Evolutionary conservation across 2,113 vertebrate genomes (phyloP), one percentile per base, ranked within the genome.

Genomic region (Alligator sinensis): DNA sequence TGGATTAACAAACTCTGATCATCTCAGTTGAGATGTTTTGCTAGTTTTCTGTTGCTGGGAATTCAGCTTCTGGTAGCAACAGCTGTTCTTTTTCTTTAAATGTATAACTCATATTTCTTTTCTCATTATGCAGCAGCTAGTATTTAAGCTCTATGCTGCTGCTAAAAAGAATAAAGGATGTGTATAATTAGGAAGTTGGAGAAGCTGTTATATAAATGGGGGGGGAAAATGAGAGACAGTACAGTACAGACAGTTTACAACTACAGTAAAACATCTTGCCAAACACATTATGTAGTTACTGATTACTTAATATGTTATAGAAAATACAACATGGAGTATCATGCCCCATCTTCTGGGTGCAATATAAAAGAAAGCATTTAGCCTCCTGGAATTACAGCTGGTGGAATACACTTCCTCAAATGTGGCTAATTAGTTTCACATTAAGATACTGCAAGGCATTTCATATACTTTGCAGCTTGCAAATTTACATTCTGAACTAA

Each of bases 91-190:
- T 82, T 74, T 34, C 16, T 85, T 83, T 30, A 66, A 83, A 91
- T 24, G 21, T 84, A 66, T 75, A 84, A 19, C 88, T 68, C 70
- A 74, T 76, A 30, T 90, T 90, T 85, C 61, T 74, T 94, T 86
- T 89, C 77, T 61, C 5, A 1, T 60, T 87, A 70, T 64, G 91
- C 82, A 91, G 59, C n/a, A 21, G 75, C 75, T 25, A 86, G 58
- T 70, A 38, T 85, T 85, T 83, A 81, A 89, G n/a, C 75, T 89
- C 61, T 89, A 54, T 60, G 80, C 30, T 92, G 10, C 34, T 75
- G 64, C 55, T 75, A 75, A 84, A 90, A 89, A 81, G 87, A 93
- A 59, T 54, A 86, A 93, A 80, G 93, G 81, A 75, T 80, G 25
- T 0, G 0, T 89, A 61, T 92, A 95, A 95, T 95, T 93, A 91